Percentiles rank a stretch among this genome's conserved stretches.
These are phyloP conservation scores for Drosophila novamexicana DNA, from an alignment of 1,140 invertebrate species.

Conservation along the genomic window DNA sequence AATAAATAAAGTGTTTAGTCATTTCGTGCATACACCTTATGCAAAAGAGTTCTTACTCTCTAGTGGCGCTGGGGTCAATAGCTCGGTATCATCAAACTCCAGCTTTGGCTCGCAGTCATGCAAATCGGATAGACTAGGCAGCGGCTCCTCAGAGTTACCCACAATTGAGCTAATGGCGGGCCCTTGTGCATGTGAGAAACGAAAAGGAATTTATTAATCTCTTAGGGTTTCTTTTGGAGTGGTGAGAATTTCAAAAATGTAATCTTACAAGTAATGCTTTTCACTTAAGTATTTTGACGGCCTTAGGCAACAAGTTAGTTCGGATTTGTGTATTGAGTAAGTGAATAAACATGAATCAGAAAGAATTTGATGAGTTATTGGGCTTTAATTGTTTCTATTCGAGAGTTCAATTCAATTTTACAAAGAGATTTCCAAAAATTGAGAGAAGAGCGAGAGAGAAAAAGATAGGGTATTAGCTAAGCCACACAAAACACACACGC, in stretches of 20 bases:
- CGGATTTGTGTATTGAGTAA: slow-evolving; percentile 78
- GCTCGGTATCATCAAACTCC: slow-evolving; percentile 97
- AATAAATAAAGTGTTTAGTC: slow-evolving; percentile 35
- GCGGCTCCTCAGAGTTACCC: slow-evolving; percentile 91
- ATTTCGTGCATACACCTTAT: slow-evolving; percentile 29
- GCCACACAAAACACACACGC: slow-evolving; percentile 32
- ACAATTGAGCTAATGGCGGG: slow-evolving; percentile 81
- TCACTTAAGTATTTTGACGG: slow-evolving; percentile 82
- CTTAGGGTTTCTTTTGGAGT: slow-evolving; percentile 62
- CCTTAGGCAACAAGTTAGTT: slow-evolving; percentile 81
- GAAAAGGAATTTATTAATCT: slow-evolving; percentile 69
- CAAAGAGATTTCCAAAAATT: slow-evolving; percentile 28
- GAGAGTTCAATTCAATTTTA: slow-evolving; percentile 37
- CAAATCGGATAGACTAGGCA: slow-evolving; percentile 94
- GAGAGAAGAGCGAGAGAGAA: slow-evolving; percentile 21
- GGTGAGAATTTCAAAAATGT: slow-evolving; percentile 69
- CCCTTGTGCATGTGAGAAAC: slow-evolving; percentile 56
- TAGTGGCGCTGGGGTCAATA: slow-evolving; percentile 67
- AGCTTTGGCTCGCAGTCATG: slow-evolving; percentile 97
- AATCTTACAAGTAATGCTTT: slow-evolving; percentile 78
- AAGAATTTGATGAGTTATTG: slow-evolving; percentile 73
- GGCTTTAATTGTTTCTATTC: slow-evolving; percentile 44
- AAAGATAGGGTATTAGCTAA: slow-evolving; percentile 32
- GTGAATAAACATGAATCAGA: slow-evolving; percentile 80
- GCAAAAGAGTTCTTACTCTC: slow-evolving; percentile 67